phyloP scores from a whole-genome alignment of 1,140 invertebrate species.

The Drosophila persimilis region DNA sequence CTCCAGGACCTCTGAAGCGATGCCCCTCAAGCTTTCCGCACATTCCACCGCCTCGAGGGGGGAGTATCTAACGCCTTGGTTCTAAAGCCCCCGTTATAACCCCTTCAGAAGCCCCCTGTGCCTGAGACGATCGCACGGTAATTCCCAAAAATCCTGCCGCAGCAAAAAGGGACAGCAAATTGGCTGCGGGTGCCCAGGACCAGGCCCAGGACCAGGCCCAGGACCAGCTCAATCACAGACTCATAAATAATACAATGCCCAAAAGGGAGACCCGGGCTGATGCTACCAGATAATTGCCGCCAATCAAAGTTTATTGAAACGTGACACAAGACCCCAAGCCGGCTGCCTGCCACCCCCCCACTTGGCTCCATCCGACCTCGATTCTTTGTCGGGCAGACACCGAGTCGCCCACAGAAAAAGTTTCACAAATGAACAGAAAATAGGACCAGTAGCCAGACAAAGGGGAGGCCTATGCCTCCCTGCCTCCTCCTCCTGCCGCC shows the following conservation, averaged over 20 bases:
- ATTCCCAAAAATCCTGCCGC: not conserved
- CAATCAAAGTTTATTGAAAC: conserved; percentile 80
- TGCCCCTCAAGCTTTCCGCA: too few species aligned
- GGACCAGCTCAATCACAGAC: not conserved
- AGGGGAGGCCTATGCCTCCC: too few species aligned
- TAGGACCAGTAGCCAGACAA: conserved; percentile 32
- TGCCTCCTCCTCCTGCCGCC: too few species aligned
- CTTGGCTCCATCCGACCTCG: conserved; percentile 21
- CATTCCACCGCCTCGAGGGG: too few species aligned
- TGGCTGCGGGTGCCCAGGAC: conserved; percentile 50
- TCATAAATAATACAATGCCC: conserved; percentile 61
- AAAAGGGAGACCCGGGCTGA: conserved; percentile 39
- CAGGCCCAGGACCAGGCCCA: too few species aligned
- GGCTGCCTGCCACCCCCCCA: too few species aligned
- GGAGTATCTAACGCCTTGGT: too few species aligned
- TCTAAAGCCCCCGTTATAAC: too few species aligned
- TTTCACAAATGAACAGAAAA: conserved; percentile 41
- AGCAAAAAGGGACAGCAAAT: conserved; percentile 31
- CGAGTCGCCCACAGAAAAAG: conserved; percentile 59
- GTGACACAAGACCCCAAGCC: conserved; percentile 41
- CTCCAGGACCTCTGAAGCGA: too few species aligned
- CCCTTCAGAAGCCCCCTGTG: too few species aligned
- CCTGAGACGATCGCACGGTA: too few species aligned
- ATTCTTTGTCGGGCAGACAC: conserved; percentile 56
- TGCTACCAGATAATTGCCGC: conserved; percentile 69